A percentile compares a stretch with the other conserved stretches of the same genome.
Evolutionary conservation across 2,113 vertebrate genomes (phyloP).

Genomic region (Coptodon bakossiorum): DNA sequence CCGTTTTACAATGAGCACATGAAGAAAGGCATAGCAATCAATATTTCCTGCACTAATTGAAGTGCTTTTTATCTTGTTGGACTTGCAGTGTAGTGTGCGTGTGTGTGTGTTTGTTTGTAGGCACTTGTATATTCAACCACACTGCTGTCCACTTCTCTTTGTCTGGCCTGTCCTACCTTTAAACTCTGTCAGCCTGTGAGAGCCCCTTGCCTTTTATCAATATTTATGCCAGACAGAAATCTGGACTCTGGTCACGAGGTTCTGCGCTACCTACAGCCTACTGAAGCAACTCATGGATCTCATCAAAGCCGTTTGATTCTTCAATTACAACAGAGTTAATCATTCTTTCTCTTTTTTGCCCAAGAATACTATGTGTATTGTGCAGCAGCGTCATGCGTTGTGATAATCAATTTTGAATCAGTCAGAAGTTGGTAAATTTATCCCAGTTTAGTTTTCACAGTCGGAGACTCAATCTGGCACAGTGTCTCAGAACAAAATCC

Average conservation of each 20-base stretch:
- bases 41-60: conserved; percentile 76
- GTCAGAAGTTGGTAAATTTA: conserved; percentile 19
- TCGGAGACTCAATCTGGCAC: conserved; percentile 27
- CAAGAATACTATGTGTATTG: background rate
- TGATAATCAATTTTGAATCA: background rate
- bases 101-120: background rate
- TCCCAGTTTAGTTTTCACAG: conserved; percentile 22
- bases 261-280: conserved; percentile 17
- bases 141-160: conserved; percentile 34
- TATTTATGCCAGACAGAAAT: conserved; percentile 49
- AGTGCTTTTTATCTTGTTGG: conserved; percentile 72
- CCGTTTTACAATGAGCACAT: conserved; percentile 64
- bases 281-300: background rate
- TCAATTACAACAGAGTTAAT: background rate
- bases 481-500: conserved; percentile 20
- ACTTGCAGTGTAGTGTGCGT: background rate
- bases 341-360: background rate
- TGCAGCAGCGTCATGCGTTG: background rate
- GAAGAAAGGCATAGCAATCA: conserved; percentile 74
- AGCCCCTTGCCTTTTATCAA: conserved; percentile 39
- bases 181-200: conserved; percentile 43
- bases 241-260: conserved; percentile 34
- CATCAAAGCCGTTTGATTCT: background rate
- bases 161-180: conserved; percentile 45
- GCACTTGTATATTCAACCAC: conserved; percentile 42